Base-by-base conservation (phyloP, 2,797 vertebrate genomes). In the Trematomus bernacchii region DNA sequence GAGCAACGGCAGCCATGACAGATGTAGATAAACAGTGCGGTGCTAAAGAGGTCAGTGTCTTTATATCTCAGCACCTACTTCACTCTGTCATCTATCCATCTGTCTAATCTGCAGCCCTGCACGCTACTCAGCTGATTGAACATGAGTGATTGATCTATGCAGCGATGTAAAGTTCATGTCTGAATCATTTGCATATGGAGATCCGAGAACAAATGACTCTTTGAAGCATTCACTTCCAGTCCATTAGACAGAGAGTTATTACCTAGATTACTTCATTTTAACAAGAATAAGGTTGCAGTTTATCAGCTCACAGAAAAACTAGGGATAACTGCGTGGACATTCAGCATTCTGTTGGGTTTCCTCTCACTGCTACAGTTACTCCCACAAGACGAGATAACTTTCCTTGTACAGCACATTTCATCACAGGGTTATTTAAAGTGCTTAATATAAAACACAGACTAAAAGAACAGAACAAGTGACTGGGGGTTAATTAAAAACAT, bases 181-280 rank as follows among this genome's bases (percentile, higher is more conserved):
- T 61, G 59, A 21, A 44, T 83, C 19, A 91, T 91, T 91, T 88
- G 85, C 90, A 91, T 88, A 84, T 52, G 82, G 75, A 84, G 82
- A 87, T 88, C 65, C 80, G 66, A 85, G 78, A 83, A 78, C 58
- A 77, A 82, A 77, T 62, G 46, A 77, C 44, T 72, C 79, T 73
- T 80, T 77, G 80, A 85, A 73, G 64, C 19, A 55, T 50, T 73
- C 23, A 42, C 50, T 67, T 71, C 46, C 47, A 65, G 59, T 85
- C 54, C 54, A 69, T 73, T 66, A 66, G 43, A 84, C 6, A 11
- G 19, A 23, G 76, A 67, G 13, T 21, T 62, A 50, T 65, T 69
- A 69, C 23, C 19, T 57, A 54, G 52, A 79, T 68, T 27, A 52
- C 66, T 75, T 62, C n/a, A 55, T 47, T 21, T 58, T 74, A 59